Conservation (phyloP, 2,888 invertebrate genomes). For the Erebia ligea region DNA sequence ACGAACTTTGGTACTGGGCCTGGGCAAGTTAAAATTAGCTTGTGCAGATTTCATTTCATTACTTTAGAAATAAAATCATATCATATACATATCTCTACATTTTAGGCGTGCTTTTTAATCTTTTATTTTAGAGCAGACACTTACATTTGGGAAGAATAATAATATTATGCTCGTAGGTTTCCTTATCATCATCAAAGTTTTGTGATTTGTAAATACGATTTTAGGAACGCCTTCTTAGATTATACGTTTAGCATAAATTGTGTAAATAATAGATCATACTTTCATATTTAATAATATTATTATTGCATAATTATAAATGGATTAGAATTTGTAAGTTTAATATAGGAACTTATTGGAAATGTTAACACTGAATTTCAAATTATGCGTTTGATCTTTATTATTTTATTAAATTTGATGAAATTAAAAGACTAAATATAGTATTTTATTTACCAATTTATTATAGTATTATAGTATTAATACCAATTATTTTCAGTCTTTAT, state of each 20-base stretch:
- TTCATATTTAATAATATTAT: slow-evolving; percentile 41
- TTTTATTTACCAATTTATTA: slow-evolving; percentile 23
- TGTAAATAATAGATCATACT: slow-evolving; percentile 48
- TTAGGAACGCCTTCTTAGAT: slow-evolving; percentile 78
- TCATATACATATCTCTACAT: slow-evolving; percentile 5
- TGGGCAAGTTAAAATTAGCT: no score
- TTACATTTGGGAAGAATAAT: no score
- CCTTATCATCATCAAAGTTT: slow-evolving; percentile 34
- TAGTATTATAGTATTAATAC: no score
- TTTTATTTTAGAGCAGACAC: no score
- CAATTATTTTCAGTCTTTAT: no score
- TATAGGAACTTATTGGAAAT: slow-evolving; percentile 30
- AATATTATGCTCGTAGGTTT: no score
- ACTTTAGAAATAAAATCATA: not conserved
- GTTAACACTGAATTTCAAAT: slow-evolving; percentile 38
- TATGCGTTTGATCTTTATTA: slow-evolving; percentile 39
- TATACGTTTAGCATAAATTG: slow-evolving; percentile 46
- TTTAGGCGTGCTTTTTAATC: slow-evolving; percentile 31
- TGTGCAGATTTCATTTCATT: not conserved
- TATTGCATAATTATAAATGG: slow-evolving; percentile 33
- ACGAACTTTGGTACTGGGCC: no score
- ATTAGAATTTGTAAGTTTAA: slow-evolving; percentile 38
- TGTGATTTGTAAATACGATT: slow-evolving; percentile 50
- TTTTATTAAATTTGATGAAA: slow-evolving; percentile 43
- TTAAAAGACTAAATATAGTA: slow-evolving; percentile 24